Base-by-base conservation (phyloP, 2,113 vertebrate genomes). In the Alectura lathami region DNA sequence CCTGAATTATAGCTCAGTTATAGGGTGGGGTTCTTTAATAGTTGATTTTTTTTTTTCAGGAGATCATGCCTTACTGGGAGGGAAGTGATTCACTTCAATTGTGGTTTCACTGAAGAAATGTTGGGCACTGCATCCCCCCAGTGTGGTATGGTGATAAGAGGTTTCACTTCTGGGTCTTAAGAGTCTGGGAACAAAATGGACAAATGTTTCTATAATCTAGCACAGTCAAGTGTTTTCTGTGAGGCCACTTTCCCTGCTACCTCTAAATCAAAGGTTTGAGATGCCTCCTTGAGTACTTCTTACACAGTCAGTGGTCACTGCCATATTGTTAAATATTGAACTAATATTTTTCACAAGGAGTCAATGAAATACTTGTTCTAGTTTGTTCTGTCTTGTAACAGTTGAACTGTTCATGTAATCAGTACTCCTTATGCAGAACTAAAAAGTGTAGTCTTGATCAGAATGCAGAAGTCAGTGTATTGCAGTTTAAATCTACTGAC, bases 401-500 rank as follows among this genome's bases (percentile, higher is more conserved):
- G 21, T 53, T 7, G 26, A 81, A 83, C 5, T 2, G 3, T 56
- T 79, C 8, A 20, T 34, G 51, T 63, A 9, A 38, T 22, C 24
- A 48, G n/a, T 68, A 21, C 20, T 72, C 57, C 5, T 75, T 13
- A 7, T 62, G 27, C 6, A 45, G 20, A 22, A 66, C 13, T 29
- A 47, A 32, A n/a, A 86, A 81, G 53, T 82, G 93, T 73, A 90
- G 60, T 93, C 92, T 89, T 42, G 38, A 62, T 57, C 59, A 80
- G 95, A 94, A 83, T 95, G 60, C 70, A 57, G 15, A 66, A 91
- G 79, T 74, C 11, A 0, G 88, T 88, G 92, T 90, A 86, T 47
- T 86, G 64, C 30, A 59, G 22, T 54, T 83, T 59, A 34, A 83
- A 93, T 90, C 86, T 85, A 87, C 82, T 91, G 96, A 63, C 69